Evolutionary conservation across 2,797 vertebrate species (phyloP).

Genomic region (Threskiornis aethiopicus): DNA sequence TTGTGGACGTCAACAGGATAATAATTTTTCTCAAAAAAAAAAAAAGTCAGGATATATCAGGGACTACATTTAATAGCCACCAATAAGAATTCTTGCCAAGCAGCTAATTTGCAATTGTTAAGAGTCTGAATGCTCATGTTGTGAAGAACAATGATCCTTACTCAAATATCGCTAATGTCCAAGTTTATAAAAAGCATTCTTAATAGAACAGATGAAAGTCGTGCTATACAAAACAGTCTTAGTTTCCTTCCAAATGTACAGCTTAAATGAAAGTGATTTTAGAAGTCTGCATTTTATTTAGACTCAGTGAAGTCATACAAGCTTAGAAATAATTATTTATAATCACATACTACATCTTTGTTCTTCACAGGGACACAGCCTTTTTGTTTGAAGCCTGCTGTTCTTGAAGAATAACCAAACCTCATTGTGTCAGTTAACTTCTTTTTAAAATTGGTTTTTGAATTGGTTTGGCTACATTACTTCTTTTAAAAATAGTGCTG

Average conservation of each 20-base stretch:
- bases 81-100: not conserved
- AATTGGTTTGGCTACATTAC: not conserved
- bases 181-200: slow-evolving; percentile 24
- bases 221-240: not conserved
- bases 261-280: slow-evolving; percentile 35
- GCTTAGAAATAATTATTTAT: slow-evolving; percentile 58
- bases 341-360: slow-evolving; percentile 33
- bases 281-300: slow-evolving; percentile 37
- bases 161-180: not conserved
- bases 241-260: slow-evolving; percentile 3
- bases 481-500: not conserved
- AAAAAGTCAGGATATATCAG: not conserved
- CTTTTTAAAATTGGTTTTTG: not conserved
- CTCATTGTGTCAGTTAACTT: slow-evolving; percentile 28
- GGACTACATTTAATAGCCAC: not conserved
- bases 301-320: slow-evolving; percentile 7
- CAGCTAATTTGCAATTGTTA: not conserved
- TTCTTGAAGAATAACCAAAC: slow-evolving; percentile 44
- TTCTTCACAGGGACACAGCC: slow-evolving; percentile 1
- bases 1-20: not conserved
- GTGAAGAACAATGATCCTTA: not conserved
- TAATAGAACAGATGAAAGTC: slow-evolving; percentile 11
- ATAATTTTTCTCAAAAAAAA: not conserved
- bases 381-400: slow-evolving; percentile 51
- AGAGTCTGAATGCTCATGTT: not conserved